Base-by-base conservation (phyloP, 2,888 invertebrate species). In the Ischnus inquisitorius region DNA sequence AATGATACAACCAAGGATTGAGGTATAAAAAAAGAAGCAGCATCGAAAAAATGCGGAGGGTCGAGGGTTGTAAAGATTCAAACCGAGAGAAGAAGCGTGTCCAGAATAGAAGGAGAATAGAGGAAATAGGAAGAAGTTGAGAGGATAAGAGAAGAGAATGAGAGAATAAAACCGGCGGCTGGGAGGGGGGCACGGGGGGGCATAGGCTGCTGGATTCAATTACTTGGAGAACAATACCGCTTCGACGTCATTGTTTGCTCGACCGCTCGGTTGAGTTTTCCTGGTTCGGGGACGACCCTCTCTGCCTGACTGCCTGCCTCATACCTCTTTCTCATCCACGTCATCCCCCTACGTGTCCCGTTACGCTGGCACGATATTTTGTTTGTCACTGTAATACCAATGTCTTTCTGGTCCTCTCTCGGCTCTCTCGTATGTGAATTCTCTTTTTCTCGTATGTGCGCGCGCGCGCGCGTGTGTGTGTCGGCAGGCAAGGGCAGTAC, bases 141-240 rank as follows among this genome's bases (percentile, higher is more conserved):
- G 85, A 84, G 79, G 76, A 80, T 85, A 78, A 74, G 75, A 68
- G 86, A 84, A 77, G 79, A 85, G 84, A 87, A 80, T 81, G 84
- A 83, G 86, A 69, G 85, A 85, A 86, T 85, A 88, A 85, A 88
- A 88, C 86, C 86, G 89, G 86, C 87, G 89, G 88, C 87, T 88
- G 84, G 82, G 83, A 65, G 71, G 54, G 72, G 41, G 89, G 88
- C 87, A 88, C 84, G 82, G 83, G 64, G 71, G 54, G 72, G 41
- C 83, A 79, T 19, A 67, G 65, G 76, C 76, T 79, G 79, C 87
- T 86, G 92, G 92, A 93, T 93, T 93, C 93, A 92, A 93, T 93
- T 93, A 93, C 92, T 92, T 89, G 90, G 90, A 90, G 93, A 92
- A 93, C 93, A 93, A 93, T 93, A 91, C 92, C 88, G 90, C 89